Evolutionary conservation across 2,797 vertebrate genomes (phyloP), one percentile per base, ranked within the genome.

Genomic region (Oryzias sinensis): DNA sequence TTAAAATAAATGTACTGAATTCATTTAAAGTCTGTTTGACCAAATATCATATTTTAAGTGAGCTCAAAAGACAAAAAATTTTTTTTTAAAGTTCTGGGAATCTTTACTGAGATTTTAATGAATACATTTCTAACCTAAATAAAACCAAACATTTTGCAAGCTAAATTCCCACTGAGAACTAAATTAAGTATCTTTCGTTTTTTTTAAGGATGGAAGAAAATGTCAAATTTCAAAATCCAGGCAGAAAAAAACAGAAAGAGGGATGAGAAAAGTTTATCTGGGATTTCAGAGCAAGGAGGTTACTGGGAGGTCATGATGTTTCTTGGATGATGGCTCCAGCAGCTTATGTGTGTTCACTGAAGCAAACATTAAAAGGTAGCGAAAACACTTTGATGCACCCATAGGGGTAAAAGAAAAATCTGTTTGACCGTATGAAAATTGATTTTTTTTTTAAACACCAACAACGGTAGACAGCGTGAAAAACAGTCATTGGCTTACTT

Each of bases 211-310:
- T 62, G 53, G 41, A 65, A 50, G 52, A 41, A 57, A 63, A 73
- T 59, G 52, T 56, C 45, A 77, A 77, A 57, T 9, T 41, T 53
- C 41, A 49, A 74, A 75, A 74, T 63, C 53, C 64, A 47, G 70
- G 69, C 22, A 65, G 56, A 63, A 37, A 37, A 37, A 11, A 37
- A 37, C 7, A 33, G 3, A 11, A 37, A 11, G 8, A 37, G 33
- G 33, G 33, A 37, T 37, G 33, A 37, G 33, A 9, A 37, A 29
- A 9, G 33, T 81, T 73, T 73, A 61, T 49, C 60, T 57, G 71
- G 69, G 83, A 71, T 81, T 74, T 87, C 70, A 82, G 77, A 79
- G 65, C 67, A 71, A 71, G 15, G 61, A 63, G 85, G 75, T 56
- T 78, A 80, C 7, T 0, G 9, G 22, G 79, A 79, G 82, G 83